Base-by-base conservation (phyloP, 2,113 vertebrate genomes). In the Ctenomys sociabilis region DNA sequence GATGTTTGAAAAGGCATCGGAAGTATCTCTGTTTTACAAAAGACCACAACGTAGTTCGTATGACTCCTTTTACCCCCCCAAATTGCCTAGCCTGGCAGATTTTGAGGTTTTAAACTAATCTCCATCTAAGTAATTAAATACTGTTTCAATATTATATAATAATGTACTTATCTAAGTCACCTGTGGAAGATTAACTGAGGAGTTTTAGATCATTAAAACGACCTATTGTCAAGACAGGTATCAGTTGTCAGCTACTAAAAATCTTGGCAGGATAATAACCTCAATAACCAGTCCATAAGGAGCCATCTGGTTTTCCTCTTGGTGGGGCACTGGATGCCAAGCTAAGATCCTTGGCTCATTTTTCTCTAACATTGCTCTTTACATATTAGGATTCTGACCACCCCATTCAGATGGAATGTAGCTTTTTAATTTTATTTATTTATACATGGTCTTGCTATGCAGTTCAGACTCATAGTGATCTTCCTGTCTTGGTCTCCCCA, bases 241-340 rank as follows among this genome's bases (percentile, higher is more conserved):
- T 88, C 63, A 93, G 88, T 28, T 83, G 35, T 59, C 88, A 95
- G 82, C 68, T 61, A 78, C 73, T 91, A 88, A 84, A 96, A 54
- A 4, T 72, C 85, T 96, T 83, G 61, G 91, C 59, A 90, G 54
- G 54, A 40, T 84, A 92, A 80, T 81, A 72, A 43, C 61, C 24
- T 3, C 89, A 95, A 84, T 90, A 80, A n/a, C 45, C n/a, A 84
- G 63, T 70, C 13, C 73, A 7, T 52, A 57, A 92, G 66, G 85
- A 94, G 59, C 49, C 24, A 52, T 75, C 84, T 82, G 84, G 40
- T 81, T 91, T 92, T 88, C 91, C 70, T 81, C 93, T 78, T 89
- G 83, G 43, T 49, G 30, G 43, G 52, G 30, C 0, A 6, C 3
- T 30, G 19, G 66, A 49, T 91, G 45, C 61, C 91, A 64, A 91